Percentiles rank a stretch among this genome's conserved stretches.
phyloP scores from a whole-genome alignment of 1,140 invertebrate species.

The Centruroides sculpturatus region DNA sequence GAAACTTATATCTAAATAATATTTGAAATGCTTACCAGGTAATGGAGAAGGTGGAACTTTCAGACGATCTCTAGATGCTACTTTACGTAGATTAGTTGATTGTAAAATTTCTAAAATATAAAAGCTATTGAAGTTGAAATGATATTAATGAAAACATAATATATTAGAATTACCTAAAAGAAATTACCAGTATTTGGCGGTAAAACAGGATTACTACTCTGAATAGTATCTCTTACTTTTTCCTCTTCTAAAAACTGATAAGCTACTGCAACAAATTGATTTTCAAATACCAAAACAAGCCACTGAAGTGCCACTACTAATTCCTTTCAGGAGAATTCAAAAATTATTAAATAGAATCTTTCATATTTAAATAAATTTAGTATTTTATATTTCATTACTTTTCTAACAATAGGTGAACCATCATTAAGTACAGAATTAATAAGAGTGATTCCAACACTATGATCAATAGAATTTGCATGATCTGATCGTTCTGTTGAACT shows the following conservation, averaged over 20 bases:
- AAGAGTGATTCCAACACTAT: slow-evolving; percentile 72
- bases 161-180: too few relatives aligned
- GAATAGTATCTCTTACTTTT: slow-evolving; percentile 5
- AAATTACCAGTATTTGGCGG: too few relatives aligned
- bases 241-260: slow-evolving; percentile 53
- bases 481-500: slow-evolving; percentile 63
- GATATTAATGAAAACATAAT: too few relatives aligned
- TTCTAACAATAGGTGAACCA: slow-evolving; percentile 73
- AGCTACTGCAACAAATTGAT: slow-evolving; percentile 55
- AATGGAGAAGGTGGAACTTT: slow-evolving; percentile 5
- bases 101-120: too few relatives aligned
- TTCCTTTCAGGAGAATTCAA: slow-evolving; percentile 36
- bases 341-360: not conserved
- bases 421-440: slow-evolving; percentile 61
- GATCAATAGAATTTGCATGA: slow-evolving; percentile 85
- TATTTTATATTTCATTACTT: slow-evolving; percentile 37
- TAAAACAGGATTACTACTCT: too few relatives aligned
- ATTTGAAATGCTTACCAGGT: not conserved
- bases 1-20: too few relatives aligned
- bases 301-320: slow-evolving; percentile 71
- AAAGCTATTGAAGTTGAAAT: too few relatives aligned
- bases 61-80: slow-evolving; percentile 15
- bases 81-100: slow-evolving; percentile 9
- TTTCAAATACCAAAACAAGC: slow-evolving; percentile 79
- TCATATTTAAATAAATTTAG: not conserved